These are phyloP conservation scores for Mastomys coucha DNA, from an alignment of 2,113 vertebrate genomes.

Conservation along the genomic window DNA sequence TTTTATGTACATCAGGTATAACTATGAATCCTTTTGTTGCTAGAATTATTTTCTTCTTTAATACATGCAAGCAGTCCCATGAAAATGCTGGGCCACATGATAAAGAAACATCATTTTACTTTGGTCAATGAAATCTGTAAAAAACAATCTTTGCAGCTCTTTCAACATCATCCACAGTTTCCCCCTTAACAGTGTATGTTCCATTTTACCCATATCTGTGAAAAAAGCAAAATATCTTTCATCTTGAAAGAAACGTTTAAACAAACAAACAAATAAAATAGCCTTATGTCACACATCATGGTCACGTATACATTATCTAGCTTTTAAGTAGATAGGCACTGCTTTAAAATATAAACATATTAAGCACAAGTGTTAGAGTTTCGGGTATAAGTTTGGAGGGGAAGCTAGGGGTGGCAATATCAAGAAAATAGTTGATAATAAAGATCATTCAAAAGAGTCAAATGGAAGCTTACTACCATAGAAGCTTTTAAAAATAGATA, in stretches of 20 bases:
- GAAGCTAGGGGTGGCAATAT: background rate
- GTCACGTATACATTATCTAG: background rate
- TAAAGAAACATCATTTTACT: background rate
- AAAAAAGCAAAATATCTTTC: background rate
- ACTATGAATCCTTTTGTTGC: background rate
- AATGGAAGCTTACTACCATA: background rate
- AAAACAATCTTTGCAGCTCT: background rate
- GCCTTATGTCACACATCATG: background rate
- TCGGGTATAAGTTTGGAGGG: background rate
- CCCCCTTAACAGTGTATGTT: background rate
- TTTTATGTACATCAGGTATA: background rate
- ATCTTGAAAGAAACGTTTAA: background rate
- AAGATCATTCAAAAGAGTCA: background rate
- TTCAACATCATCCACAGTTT: background rate
- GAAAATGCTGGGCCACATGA: background rate
- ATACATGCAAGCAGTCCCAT: background rate
- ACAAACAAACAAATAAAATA: background rate
- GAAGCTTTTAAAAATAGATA: background rate
- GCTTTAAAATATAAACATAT: conserved; percentile 12
- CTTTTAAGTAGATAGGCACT: conserved; percentile 17
- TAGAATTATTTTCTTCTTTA: conserved; percentile 15
- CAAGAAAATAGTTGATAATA: background rate
- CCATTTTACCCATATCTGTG: background rate
- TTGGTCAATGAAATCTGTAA: background rate
- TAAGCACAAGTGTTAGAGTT: background rate